Evolutionary conservation across 1,140 invertebrate genomes (phyloP).

Genomic region (Drosophila rufa): DNA sequence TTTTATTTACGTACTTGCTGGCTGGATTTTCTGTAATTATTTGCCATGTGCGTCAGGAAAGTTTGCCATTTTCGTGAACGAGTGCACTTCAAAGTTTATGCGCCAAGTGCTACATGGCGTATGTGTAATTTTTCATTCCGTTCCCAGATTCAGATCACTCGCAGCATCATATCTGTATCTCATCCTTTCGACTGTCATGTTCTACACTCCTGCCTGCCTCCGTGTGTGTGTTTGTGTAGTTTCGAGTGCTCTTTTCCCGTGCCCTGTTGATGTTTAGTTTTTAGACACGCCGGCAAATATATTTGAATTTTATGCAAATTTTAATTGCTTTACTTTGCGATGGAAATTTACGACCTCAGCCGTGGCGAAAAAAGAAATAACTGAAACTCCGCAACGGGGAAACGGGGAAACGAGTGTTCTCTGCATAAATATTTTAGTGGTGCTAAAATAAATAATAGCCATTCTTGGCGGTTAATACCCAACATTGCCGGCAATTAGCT

Average conservation of each 20-base stretch:
- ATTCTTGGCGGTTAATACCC: slow-evolving; percentile 31
- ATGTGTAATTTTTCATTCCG: slow-evolving; percentile 73
- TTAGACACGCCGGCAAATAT: slow-evolving; percentile 63
- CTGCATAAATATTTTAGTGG: slow-evolving; percentile 57
- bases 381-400: slow-evolving; percentile 7
- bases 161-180: slow-evolving; percentile 29
- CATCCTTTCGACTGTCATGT: slow-evolving; percentile 60
- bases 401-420: slow-evolving; percentile 15
- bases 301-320: slow-evolving; percentile 79
- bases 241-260: slow-evolving; percentile 52
- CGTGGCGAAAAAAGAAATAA: slow-evolving; percentile 1
- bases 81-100: slow-evolving; percentile 66
- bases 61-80: slow-evolving; percentile 61
- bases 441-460: slow-evolving; percentile 58
- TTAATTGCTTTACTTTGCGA: slow-evolving; percentile 74
- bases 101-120: slow-evolving; percentile 63
- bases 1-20: slow-evolving; percentile 20
- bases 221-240: slow-evolving; percentile 27
- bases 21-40: slow-evolving; percentile 51
- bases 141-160: slow-evolving; percentile 32
- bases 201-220: slow-evolving; percentile 30
- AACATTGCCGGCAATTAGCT: slow-evolving; percentile 45
- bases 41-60: slow-evolving; percentile 49
- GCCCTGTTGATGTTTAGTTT: slow-evolving; percentile 70
- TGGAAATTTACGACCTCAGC: slow-evolving; percentile 59